Conservation (phyloP, 2,888 invertebrate genomes). For the Odontocolon sp. region DNA sequence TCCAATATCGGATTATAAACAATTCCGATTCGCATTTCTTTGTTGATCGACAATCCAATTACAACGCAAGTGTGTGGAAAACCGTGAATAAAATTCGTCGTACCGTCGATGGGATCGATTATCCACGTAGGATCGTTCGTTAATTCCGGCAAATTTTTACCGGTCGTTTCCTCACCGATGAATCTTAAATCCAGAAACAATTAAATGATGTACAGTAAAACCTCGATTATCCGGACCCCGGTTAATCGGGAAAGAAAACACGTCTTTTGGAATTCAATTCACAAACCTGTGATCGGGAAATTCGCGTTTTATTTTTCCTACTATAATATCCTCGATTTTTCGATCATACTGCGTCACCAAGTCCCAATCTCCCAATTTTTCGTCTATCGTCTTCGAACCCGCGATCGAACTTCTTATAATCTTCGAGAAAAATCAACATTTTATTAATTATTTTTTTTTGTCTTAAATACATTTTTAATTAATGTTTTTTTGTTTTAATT, state of each 20-base stretch:
- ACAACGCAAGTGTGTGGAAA: conserved; percentile 88
- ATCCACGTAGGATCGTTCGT: conserved; percentile 93
- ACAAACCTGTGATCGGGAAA: conserved; percentile 86
- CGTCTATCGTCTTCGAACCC: conserved; percentile 79
- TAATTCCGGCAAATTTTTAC: conserved; percentile 83
- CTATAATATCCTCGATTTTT: conserved; percentile 88
- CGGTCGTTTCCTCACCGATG: conserved; percentile 90
- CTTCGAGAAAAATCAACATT: conserved; percentile 56
- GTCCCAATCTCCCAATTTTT: conserved; percentile 87
- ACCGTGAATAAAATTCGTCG: conserved; percentile 90
- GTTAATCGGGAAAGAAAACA: too few relatives aligned
- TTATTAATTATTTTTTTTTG: background rate
- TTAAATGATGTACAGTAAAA: too few relatives aligned
- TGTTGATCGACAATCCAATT: conserved; percentile 85
- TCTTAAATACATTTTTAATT: background rate
- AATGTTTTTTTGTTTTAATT: background rate
- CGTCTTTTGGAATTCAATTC: background rate
- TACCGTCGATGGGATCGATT: conserved; percentile 95
- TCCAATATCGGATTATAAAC: conserved; percentile 89
- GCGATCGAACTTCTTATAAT: conserved; percentile 71
- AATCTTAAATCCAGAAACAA: conserved; percentile 82
- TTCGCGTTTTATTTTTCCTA: conserved; percentile 83
- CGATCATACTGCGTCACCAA: conserved; percentile 92
- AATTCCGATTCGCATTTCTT: conserved; percentile 86
- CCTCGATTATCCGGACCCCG: too few relatives aligned